These are phyloP conservation scores for Rhagium mordax DNA, from an alignment of 2,888 invertebrate species.

Conservation along the genomic window DNA sequence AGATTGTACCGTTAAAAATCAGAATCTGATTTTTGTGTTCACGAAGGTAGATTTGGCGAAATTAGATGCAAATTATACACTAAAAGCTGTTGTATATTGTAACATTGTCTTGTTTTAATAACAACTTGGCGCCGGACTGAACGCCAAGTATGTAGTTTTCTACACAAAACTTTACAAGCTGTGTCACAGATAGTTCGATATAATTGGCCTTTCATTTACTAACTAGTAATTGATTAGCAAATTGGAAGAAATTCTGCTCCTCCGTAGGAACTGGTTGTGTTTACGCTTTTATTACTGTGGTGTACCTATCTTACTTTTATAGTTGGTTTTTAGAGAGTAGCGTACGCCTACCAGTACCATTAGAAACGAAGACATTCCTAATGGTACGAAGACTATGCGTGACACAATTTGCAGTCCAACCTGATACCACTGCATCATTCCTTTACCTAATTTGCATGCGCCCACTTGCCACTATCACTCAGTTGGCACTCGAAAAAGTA, in stretches of 20 bases:
- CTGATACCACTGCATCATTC: constrained; percentile 31
- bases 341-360: background rate
- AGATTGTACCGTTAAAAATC: constrained; percentile 8
- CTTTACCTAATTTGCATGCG: constrained; percentile 29
- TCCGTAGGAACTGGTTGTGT: too few relatives aligned
- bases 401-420: constrained; percentile 27
- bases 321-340: too few relatives aligned
- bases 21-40: constrained; percentile 25
- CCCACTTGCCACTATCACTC: constrained; percentile 28
- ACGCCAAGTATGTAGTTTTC: background rate
- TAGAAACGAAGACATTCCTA: constrained; percentile 4
- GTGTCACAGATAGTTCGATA: constrained; percentile 6
- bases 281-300: too few relatives aligned
- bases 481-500: constrained; percentile 30
- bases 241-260: too few relatives aligned
- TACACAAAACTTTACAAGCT: background rate
- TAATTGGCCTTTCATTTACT: background rate
- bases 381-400: constrained; percentile 7
- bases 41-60: constrained; percentile 18
- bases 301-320: too few relatives aligned
- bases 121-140: constrained; percentile 18
- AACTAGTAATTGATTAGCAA: too few relatives aligned
- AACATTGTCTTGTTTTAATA: constrained; percentile 22
- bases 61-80: constrained; percentile 24
- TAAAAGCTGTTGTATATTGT: constrained; percentile 27